Evolutionary conservation across 2,888 invertebrate species (phyloP).

Genomic region (Acrocyrtus sp.): DNA sequence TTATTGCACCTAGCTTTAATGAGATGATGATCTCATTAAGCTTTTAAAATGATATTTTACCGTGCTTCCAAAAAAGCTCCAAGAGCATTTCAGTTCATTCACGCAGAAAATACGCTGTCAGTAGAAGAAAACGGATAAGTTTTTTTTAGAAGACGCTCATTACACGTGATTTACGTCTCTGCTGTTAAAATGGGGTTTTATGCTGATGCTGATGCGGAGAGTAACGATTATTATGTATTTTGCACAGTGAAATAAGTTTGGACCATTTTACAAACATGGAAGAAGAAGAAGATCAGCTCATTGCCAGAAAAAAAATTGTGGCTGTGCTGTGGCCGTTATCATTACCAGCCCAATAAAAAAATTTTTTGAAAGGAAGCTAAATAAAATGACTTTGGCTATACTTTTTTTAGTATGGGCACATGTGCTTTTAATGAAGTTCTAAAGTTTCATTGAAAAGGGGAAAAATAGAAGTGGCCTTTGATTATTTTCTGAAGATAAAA

Average conservation of each 20-base stretch:
- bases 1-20: constrained; percentile 17
- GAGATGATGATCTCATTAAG: constrained; percentile 45
- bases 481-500: constrained; percentile 4
- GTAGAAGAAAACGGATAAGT: too few species aligned
- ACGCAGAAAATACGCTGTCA: constrained; percentile 2
- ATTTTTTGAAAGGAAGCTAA: background rate
- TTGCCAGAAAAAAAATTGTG: too few species aligned
- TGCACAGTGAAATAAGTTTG: constrained; percentile 27
- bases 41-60: constrained; percentile 20
- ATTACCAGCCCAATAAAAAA: constrained; percentile 7
- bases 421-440: too few species aligned
- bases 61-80: too few species aligned
- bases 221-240: constrained; percentile 4
- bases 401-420: too few species aligned
- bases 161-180: constrained; percentile 27
- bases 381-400: background rate
- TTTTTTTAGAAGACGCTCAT: too few species aligned
- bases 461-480: background rate
- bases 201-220: too few species aligned
- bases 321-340: too few species aligned
- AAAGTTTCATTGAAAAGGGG: too few species aligned
- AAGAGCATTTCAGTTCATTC: constrained; percentile 4
- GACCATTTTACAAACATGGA: constrained; percentile 21
- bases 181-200: too few species aligned
- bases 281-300: too few species aligned